Conservation (phyloP, 64 coral and sea anemone species). For the Porites lutea region DNA sequence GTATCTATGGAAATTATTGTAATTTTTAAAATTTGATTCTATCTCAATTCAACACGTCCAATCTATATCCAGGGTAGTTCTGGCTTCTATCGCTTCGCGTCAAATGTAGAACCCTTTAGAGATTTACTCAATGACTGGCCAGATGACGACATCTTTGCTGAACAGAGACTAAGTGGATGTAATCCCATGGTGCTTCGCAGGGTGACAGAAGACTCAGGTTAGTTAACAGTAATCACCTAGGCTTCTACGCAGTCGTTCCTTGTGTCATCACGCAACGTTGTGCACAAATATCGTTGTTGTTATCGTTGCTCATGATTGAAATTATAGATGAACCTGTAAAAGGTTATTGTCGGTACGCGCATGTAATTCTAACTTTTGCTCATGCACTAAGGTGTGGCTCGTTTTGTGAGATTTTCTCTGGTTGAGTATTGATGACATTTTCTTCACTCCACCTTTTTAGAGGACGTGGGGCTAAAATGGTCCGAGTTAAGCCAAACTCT, state of each 20-base stretch:
- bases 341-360: too few species aligned
- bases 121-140: slow-evolving; percentile 2
- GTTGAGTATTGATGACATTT: background rate
- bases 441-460: background rate
- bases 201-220: slow-evolving; percentile 28
- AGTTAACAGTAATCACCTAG: background rate
- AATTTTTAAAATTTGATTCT: too few species aligned
- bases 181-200: slow-evolving; percentile 26
- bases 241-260: too few species aligned
- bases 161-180: slow-evolving; percentile 20
- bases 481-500: slow-evolving; percentile 58
- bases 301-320: too few species aligned
- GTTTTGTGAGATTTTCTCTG: too few species aligned
- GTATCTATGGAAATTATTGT: too few species aligned
- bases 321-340: too few species aligned
- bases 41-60: too few species aligned
- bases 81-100: background rate
- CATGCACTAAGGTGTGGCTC: too few species aligned
- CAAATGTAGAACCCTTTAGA: background rate
- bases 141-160: slow-evolving; percentile 23
- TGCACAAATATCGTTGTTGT: too few species aligned
- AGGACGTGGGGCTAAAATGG: slow-evolving; percentile 58
- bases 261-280: too few species aligned
- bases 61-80: background rate
- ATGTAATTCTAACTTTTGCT: too few species aligned